Conservation (phyloP, 2,888 invertebrate species). For the Asteroscopus sphinx region DNA sequence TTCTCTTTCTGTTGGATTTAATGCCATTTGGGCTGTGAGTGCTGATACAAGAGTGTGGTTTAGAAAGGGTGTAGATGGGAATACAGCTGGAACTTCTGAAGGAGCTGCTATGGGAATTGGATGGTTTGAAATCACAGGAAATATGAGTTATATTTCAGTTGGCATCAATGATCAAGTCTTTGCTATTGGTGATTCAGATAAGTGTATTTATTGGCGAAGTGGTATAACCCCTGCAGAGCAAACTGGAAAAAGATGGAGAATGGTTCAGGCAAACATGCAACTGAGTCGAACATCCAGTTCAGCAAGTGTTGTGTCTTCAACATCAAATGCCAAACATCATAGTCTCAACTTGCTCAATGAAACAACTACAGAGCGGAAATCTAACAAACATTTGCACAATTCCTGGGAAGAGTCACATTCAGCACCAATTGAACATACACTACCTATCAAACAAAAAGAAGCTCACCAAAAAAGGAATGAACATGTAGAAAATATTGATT, state of each 20-base stretch:
- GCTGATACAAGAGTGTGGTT: constrained; percentile 97
- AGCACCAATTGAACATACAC: constrained; percentile 92
- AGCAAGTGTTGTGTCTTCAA: constrained; percentile 92
- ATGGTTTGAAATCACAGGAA: constrained; percentile 97
- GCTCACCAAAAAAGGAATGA: constrained; percentile 74
- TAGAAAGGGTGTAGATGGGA: constrained; percentile 93
- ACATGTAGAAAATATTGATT: constrained; percentile 84
- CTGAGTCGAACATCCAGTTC: constrained; percentile 95
- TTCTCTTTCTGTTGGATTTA: constrained; percentile 95
- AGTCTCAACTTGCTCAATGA: constrained; percentile 90
- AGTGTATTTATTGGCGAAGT: constrained; percentile 94
- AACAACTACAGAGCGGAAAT: constrained; percentile 78
- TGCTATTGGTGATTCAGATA: constrained; percentile 95
- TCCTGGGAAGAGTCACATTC: constrained; percentile 94
- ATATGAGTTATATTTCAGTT: constrained; percentile 95
- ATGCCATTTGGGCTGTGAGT: constrained; percentile 95
- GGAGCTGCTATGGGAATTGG: constrained; percentile 94
- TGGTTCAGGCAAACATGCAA: constrained; percentile 94
- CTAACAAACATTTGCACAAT: constrained; percentile 88
- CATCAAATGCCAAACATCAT: constrained; percentile 91
- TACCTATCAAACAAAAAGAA: constrained; percentile 88
- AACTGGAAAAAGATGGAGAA: constrained; percentile 96
- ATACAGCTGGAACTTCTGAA: constrained; percentile 92
- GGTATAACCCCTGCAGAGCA: constrained; percentile 93
- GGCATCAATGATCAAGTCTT: constrained; percentile 97